A percentile compares a stretch with the other conserved stretches of the same genome.
These are phyloP conservation scores for Mustela lutreola DNA, from an alignment of 2,113 vertebrate species.

Conservation along the genomic window DNA sequence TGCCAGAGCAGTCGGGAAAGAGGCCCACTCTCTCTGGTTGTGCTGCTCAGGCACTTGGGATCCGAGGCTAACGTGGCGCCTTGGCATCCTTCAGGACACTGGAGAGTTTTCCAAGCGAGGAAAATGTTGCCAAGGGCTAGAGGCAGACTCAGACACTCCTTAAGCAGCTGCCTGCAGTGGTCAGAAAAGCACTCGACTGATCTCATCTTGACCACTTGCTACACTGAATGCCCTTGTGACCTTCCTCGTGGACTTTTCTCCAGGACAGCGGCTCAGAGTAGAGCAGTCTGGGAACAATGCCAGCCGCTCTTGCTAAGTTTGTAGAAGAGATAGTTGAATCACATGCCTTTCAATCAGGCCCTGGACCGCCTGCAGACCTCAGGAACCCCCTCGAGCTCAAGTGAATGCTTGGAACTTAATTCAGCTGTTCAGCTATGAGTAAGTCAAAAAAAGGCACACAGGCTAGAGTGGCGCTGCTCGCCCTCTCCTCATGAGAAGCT, in stretches of 20 bases:
- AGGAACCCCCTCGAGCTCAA: neutral
- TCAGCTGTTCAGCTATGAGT: neutral
- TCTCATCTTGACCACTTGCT: neutral
- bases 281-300: fast-evolving
- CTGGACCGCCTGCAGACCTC: neutral
- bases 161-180: fast-evolving
- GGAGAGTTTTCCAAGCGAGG: neutral
- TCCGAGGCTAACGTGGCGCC: fast-evolving
- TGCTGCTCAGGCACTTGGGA: too few species aligned
- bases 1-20: neutral
- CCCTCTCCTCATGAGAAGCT: fast-evolving
- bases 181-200: too few species aligned
- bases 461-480: fast-evolving
- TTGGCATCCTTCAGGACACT: neutral
- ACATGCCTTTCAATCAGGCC: fast-evolving
- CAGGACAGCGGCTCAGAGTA: fast-evolving
- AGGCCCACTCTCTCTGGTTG: neutral
- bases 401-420: neutral
- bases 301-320: too few species aligned
- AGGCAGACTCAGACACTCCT: neutral
- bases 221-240: neutral
- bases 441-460: neutral
- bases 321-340: neutral
- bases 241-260: fast-evolving
- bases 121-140: neutral